phyloP scores from a whole-genome alignment of 2,797 vertebrate species.

The Adelosebastes latens region DNA sequence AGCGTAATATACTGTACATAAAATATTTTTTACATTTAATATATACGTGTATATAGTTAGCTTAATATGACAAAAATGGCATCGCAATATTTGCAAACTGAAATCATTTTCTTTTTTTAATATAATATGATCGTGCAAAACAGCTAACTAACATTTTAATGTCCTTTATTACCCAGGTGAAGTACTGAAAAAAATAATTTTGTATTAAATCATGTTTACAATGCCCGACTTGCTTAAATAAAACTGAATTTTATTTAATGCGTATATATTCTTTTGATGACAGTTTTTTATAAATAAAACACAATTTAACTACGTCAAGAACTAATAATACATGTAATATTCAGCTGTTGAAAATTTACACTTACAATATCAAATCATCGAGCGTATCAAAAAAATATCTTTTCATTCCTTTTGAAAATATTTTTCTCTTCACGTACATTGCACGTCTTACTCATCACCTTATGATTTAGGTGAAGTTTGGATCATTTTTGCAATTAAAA shows the following conservation, averaged over 20 bases:
- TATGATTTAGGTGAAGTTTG: not conserved
- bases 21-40: not conserved
- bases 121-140: slow-evolving; percentile 4
- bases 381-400: not conserved
- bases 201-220: not conserved
- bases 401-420: not conserved
- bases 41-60: not conserved
- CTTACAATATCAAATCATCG: not conserved
- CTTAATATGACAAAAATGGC: not conserved
- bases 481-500: not conserved
- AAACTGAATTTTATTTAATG: not conserved
- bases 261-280: not conserved
- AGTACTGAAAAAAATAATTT: not conserved
- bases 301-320: not conserved
- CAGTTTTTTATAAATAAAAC: not conserved
- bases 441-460: not conserved
- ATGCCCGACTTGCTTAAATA: not conserved
- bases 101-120: not conserved
- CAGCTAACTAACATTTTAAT: not conserved
- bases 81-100: not conserved
- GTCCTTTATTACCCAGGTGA: not conserved
- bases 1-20: not conserved
- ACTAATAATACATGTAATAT: not conserved
- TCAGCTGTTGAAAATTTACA: not conserved
- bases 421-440: not conserved